phyloP scores from a whole-genome alignment of 2,113 vertebrate species.

The Pteropus alecto region DNA sequence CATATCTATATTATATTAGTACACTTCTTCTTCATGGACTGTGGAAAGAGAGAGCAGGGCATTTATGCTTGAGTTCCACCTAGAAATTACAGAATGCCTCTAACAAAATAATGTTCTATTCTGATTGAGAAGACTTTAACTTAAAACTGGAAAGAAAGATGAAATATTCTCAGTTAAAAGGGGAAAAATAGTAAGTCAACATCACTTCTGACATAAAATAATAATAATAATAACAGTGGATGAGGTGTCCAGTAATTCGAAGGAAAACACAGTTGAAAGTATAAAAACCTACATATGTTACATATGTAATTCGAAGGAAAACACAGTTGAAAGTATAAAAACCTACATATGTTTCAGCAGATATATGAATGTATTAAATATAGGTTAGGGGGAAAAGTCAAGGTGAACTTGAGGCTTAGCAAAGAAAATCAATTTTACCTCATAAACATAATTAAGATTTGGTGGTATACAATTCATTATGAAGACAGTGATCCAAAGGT shows the following conservation, averaged over 20 bases:
- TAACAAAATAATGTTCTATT: background rate
- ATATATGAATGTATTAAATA: background rate
- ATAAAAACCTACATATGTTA: background rate
- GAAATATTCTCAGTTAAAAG: conserved; percentile 7
- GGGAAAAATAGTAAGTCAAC: background rate
- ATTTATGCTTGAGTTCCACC: background rate
- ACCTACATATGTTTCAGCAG: background rate
- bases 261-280: background rate
- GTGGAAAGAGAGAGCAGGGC: background rate
- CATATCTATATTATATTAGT: background rate
- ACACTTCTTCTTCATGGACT: background rate
- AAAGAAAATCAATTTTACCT: conserved; percentile 43
- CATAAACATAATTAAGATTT: conserved; percentile 25
- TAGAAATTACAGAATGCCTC: background rate
- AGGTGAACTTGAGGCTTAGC: conserved; percentile 19
- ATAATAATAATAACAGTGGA: background rate
- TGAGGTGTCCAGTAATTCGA: background rate
- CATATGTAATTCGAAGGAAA: conserved; percentile 32
- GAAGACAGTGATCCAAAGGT: conserved; percentile 30
- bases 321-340: background rate
- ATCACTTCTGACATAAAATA: conserved; percentile 3
- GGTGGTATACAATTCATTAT: conserved; percentile 34
- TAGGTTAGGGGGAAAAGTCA: background rate
- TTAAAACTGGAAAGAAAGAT: conserved; percentile 37
- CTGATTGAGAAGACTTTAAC: background rate